Percentiles rank a stretch among this genome's conserved stretches.
Conservation (phyloP, 2,888 invertebrate species). For the Alentia gelatinosa region DNA sequence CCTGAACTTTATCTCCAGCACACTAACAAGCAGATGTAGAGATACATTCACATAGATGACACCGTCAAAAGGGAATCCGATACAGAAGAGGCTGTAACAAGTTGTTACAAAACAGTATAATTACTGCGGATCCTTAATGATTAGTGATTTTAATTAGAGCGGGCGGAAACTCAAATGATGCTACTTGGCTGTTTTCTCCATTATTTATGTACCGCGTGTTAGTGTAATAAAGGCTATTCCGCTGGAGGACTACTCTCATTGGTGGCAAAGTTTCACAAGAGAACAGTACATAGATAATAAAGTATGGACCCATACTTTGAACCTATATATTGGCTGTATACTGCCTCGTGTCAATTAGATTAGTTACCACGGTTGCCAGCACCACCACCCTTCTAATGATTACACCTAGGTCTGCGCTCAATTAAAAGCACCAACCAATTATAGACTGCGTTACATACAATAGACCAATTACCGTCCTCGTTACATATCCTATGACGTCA, state of each 20-base stretch:
- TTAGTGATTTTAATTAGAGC: background rate
- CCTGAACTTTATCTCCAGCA: background rate
- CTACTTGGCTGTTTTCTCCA: background rate
- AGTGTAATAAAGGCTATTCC: background rate
- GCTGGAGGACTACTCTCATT: background rate
- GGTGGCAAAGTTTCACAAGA: background rate
- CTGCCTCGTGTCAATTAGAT: slow-evolving; percentile 5
- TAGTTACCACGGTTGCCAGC: background rate
- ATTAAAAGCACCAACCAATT: background rate
- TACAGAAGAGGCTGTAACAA: background rate
- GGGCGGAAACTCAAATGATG: background rate
- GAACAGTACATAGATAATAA: background rate
- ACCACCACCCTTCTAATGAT: slow-evolving; percentile 2
- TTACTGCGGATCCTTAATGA: background rate
- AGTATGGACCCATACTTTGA: background rate
- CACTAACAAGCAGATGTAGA: background rate
- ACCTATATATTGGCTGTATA: background rate
- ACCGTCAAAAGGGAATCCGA: background rate
- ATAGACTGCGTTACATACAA: background rate
- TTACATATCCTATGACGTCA: background rate
- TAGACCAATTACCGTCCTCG: background rate
- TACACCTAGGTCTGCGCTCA: background rate
- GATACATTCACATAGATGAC: background rate
- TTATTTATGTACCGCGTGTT: background rate
- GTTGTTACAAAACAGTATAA: background rate